phyloP scores from a whole-genome alignment of 2,113 vertebrate genomes.

The Corythoichthys intestinalis region DNA sequence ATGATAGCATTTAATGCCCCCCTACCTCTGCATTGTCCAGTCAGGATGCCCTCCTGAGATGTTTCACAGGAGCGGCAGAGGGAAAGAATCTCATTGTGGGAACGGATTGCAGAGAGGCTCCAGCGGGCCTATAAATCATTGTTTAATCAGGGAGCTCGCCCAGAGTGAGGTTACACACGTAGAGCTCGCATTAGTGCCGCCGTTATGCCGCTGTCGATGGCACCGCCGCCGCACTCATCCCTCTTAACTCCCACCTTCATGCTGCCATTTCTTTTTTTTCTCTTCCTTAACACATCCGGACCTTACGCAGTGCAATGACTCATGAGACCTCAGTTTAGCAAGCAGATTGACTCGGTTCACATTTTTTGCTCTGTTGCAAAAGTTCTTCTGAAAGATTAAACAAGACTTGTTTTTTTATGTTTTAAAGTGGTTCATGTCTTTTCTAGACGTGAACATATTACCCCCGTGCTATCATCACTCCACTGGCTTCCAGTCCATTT shows the following conservation, averaged over 20 bases:
- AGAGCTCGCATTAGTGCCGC: slow-evolving; percentile 66
- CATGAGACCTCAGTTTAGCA: not conserved
- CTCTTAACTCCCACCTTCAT: slow-evolving; percentile 30
- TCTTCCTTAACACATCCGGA: not conserved
- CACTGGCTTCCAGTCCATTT: too few species aligned
- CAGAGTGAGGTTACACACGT: slow-evolving; percentile 69
- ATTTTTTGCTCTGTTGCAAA: not conserved
- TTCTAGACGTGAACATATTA: too few species aligned
- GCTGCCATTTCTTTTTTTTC: not conserved
- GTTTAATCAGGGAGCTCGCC: slow-evolving; percentile 66
- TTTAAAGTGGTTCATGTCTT: too few species aligned
- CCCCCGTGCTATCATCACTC: too few species aligned
- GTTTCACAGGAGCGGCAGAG: slow-evolving; percentile 68
- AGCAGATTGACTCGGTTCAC: not conserved
- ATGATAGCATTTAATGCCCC: not conserved
- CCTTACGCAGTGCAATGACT: not conserved
- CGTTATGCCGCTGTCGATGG: slow-evolving; percentile 40
- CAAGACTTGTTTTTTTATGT: not conserved
- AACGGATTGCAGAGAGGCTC: slow-evolving; percentile 74
- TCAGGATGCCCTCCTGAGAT: slow-evolving; percentile 61
- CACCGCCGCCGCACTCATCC: slow-evolving; percentile 44
- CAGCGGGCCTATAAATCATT: slow-evolving; percentile 77
- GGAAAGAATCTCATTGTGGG: slow-evolving; percentile 73
- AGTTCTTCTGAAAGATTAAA: not conserved
- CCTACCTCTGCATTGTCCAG: slow-evolving; percentile 43